phyloP scores from a whole-genome alignment of 2,888 invertebrate species.

The Tenthredo livida region DNA sequence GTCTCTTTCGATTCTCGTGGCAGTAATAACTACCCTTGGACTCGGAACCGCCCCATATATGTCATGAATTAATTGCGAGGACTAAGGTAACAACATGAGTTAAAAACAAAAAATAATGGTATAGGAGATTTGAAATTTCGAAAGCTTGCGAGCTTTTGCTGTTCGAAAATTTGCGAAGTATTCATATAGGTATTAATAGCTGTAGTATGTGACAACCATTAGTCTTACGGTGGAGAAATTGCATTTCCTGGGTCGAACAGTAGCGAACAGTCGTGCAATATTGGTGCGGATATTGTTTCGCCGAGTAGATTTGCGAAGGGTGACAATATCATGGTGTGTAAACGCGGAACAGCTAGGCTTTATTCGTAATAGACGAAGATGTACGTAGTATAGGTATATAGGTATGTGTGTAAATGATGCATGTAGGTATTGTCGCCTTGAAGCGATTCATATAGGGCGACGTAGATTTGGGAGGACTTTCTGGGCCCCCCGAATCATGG shows the following conservation, averaged over 20 bases:
- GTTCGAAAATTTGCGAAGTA: background rate
- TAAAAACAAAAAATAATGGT: background rate
- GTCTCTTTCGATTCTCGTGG: conserved; percentile 63
- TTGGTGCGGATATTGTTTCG: conserved; percentile 76
- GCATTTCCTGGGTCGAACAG: conserved; percentile 74
- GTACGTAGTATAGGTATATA: background rate
- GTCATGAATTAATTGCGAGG: no score
- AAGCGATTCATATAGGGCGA: conserved; percentile 6
- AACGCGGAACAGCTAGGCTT: conserved; percentile 26
- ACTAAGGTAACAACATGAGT: background rate
- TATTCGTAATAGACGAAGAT: background rate
- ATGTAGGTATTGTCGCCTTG: background rate
- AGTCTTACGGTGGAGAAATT: conserved; percentile 59
- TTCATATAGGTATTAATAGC: background rate
- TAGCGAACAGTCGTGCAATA: conserved; percentile 73
- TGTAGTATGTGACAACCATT: background rate
- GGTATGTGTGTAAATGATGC: background rate
- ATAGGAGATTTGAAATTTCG: background rate
- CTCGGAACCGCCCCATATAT: background rate
- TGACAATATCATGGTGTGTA: conserved; percentile 36
- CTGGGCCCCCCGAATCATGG: conserved; percentile 68
- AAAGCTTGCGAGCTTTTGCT: background rate
- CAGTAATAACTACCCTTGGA: conserved; percentile 36
- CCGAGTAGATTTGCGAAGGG: conserved; percentile 67
- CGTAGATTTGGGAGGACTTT: conserved; percentile 3